Evolutionary conservation across 2,113 vertebrate species (phyloP), one percentile per base, ranked within the genome.

Genomic region (Aviceda subcristata): DNA sequence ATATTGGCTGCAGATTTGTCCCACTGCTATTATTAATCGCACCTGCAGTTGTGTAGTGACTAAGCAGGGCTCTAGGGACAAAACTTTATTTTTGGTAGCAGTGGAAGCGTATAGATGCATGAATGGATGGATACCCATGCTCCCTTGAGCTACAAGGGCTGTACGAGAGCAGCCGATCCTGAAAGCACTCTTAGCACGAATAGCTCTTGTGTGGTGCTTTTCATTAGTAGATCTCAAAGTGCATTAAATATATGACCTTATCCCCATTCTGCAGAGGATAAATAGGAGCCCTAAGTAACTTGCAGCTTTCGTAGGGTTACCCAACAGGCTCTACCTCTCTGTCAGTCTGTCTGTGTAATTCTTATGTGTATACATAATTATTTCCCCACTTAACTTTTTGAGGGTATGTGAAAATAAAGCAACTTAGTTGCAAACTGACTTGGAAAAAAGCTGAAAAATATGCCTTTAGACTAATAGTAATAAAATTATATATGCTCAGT

Each of bases 11-110:
- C 66, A 56, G 27, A 48, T 77, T 72, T 87, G 76, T 88, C 34
- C 41, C 36, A 12, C 94, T 72, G 67, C 94, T 92, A 15, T 53
- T 91, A 78, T 86, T 87, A 69, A 64, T 94, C 53, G 38, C 56
- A 94, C 83, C 83, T 95, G 64, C 73, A 64, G 26, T 50, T 91
- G 89, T 79, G 45, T 23, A 50, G 80, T n/a, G 73, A 55, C 80
- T 82, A 27, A 79, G 66, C 66, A 55, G 77, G 34, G 73, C 68
- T 96, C 30, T 27, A 27, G 67, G 73, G 81, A 45, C 78, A 77
- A 38, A 94, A 59, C 55, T 93, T 76, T 88, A 88, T 91, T 95
- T 96, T 86, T 75, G 79, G 90, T 64, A 89, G 73, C 84, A 41
- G 66, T 46, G 63, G 55, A 92, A 85, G 56, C 1, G 2, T 59